phyloP scores from a whole-genome alignment of 2,888 invertebrate species.

The Macrophya annulata region DNA sequence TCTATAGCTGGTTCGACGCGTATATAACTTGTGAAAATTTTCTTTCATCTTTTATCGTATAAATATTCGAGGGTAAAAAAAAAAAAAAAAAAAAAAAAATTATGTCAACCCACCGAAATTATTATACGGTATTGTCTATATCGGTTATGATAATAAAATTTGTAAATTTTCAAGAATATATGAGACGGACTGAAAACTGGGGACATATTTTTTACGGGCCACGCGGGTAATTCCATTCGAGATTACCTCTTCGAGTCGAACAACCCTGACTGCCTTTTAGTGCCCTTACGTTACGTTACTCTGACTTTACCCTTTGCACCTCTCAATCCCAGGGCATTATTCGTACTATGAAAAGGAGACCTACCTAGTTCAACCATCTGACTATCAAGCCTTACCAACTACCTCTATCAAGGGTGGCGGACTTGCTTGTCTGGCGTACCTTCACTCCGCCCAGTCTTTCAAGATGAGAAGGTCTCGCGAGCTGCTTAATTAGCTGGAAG shows the following conservation, averaged over 20 bases:
- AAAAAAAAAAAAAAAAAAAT: not conserved
- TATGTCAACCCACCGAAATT: not conserved
- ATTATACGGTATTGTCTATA: not conserved
- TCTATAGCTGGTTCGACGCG: not conserved
- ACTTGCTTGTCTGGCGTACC: slow-evolving; percentile 37
- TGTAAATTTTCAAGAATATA: slow-evolving; percentile 30
- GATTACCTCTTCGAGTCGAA: slow-evolving; percentile 49
- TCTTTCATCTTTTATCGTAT: not conserved
- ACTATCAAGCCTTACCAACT: slow-evolving; percentile 20
- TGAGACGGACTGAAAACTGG: not conserved
- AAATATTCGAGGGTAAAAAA: not conserved
- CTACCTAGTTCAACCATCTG: slow-evolving; percentile 37
- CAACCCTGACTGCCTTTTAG: slow-evolving; percentile 48
- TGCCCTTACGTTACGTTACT: slow-evolving; percentile 50
- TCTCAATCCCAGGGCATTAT: slow-evolving; percentile 35
- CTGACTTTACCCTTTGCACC: slow-evolving; percentile 19
- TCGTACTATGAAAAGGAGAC: slow-evolving; percentile 26
- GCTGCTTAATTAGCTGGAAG: slow-evolving; percentile 49
- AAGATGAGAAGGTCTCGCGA: slow-evolving; percentile 51
- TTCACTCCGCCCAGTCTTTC: slow-evolving; percentile 41
- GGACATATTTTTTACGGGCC: slow-evolving; percentile 42
- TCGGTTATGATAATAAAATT: slow-evolving; percentile 8
- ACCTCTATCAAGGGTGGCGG: slow-evolving; percentile 27
- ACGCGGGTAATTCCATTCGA: slow-evolving; percentile 47
- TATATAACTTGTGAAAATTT: not conserved